These are phyloP conservation scores for Trachelipus rathkii DNA, from an alignment of 1,140 invertebrate genomes.

Conservation along the genomic window DNA sequence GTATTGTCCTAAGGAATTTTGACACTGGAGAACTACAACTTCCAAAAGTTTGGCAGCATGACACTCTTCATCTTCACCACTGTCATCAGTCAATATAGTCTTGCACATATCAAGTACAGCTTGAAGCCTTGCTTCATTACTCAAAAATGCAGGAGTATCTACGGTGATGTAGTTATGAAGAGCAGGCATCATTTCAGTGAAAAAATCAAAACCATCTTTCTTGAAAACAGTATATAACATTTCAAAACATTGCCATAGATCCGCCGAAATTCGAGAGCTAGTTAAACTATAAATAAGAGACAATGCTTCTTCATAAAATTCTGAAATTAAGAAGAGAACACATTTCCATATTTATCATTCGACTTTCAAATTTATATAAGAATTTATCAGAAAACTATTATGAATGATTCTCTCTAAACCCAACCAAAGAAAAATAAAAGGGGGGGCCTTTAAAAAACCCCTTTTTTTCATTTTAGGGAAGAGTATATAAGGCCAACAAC, in stretches of 20 bases:
- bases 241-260: constrained; percentile 95
- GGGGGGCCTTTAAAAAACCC: no score
- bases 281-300: constrained; percentile 90
- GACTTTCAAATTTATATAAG: no score
- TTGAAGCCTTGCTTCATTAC: constrained; percentile 80
- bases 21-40: constrained; percentile 60
- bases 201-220: constrained; percentile 93
- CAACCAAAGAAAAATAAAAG: no score
- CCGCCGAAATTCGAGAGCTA: constrained; percentile 75
- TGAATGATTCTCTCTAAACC: no score
- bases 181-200: constrained; percentile 97
- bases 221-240: constrained; percentile 82
- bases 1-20: constrained; percentile 52
- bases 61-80: constrained; percentile 57
- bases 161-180: constrained; percentile 96
- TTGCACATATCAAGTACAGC: constrained; percentile 94
- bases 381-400: no score
- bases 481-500: constrained; percentile 85
- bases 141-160: constrained; percentile 86
- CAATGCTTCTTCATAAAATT: constrained; percentile 95
- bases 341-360: no score
- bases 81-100: constrained; percentile 48
- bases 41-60: constrained; percentile 61
- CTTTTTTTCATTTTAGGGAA: constrained; percentile 75
- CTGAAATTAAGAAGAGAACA: constrained; percentile 54